Percentiles rank a stretch among this genome's conserved stretches.
Conservation (phyloP, 53 echinoderm and acorn worm species). For the Pentamera pediparva region DNA sequence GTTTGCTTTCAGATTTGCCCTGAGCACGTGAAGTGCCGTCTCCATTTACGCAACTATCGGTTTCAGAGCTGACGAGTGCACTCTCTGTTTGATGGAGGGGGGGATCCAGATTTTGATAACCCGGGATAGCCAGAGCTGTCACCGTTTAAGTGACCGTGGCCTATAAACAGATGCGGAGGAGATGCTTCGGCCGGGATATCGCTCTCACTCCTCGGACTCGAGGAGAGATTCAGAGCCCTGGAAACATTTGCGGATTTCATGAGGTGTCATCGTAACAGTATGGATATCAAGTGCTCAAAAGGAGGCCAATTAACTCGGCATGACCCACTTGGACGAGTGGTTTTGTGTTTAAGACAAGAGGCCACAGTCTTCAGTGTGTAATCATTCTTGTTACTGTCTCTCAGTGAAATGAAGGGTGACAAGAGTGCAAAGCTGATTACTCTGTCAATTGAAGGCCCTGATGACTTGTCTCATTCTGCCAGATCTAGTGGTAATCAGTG, state of each 20-base stretch:
- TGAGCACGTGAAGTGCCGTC: slow-evolving; percentile 28
- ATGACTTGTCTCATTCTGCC: no score
- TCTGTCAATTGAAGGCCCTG: no score
- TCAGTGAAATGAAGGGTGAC: not conserved
- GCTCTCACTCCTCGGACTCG: no score
- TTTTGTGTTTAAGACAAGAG: no score
- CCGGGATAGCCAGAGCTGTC: slow-evolving; percentile 11
- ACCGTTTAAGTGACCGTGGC: slow-evolving; percentile 35
- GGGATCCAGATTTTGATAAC: slow-evolving; percentile 31
- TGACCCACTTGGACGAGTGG: not conserved
- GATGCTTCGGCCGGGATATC: not conserved
- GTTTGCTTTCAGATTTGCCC: slow-evolving; percentile 38
- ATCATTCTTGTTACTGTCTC: no score
- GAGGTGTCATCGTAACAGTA: not conserved
- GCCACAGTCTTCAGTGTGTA: no score
- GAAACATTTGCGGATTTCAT: not conserved
- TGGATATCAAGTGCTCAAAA: slow-evolving; percentile 21
- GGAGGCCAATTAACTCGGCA: slow-evolving; percentile 2
- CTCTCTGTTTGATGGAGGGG: slow-evolving; percentile 6
- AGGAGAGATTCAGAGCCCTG: not conserved
- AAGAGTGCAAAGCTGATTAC: not conserved
- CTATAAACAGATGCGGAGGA: slow-evolving; percentile 23
- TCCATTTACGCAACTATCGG: slow-evolving; percentile 27
- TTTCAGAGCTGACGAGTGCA: slow-evolving; percentile 21
- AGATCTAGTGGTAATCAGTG: no score